These are phyloP conservation scores for Laothoe populi DNA, from an alignment of 2,888 invertebrate genomes.

Conservation along the genomic window DNA sequence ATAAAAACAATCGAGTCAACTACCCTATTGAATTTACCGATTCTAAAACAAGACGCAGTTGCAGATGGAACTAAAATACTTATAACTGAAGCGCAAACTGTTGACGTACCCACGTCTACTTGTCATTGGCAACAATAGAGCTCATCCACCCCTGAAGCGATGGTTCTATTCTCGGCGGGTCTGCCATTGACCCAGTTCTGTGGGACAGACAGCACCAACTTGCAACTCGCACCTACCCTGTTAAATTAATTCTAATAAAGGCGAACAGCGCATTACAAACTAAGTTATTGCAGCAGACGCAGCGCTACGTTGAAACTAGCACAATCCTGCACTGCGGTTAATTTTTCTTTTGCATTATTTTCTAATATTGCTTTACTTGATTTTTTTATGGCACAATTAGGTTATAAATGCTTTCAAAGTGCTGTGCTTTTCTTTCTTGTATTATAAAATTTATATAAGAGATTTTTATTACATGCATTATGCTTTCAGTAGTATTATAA, in stretches of 20 bases:
- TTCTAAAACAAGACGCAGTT: not conserved
- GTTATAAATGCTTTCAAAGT: no score
- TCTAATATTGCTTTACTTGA: not conserved
- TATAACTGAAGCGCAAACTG: slow-evolving; percentile 16
- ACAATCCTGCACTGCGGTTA: not conserved
- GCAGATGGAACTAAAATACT: not conserved
- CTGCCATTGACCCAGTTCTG: slow-evolving; percentile 80
- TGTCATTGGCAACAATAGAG: slow-evolving; percentile 36
- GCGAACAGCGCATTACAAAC: slow-evolving; percentile 67
- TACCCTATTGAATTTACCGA: not conserved
- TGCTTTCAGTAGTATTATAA: no score
- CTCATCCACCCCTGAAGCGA: slow-evolving; percentile 57
- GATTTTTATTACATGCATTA: no score
- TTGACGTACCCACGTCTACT: slow-evolving; percentile 25
- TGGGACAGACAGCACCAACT: slow-evolving; percentile 56
- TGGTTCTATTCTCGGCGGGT: slow-evolving; percentile 75
- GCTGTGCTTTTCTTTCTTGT: no score
- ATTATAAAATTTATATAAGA: no score
- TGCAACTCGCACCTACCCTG: slow-evolving; percentile 62
- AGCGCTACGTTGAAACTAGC: not conserved
- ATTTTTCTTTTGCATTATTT: not conserved
- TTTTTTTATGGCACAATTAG: no score
- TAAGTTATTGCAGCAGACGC: slow-evolving; percentile 28
- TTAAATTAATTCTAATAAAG: slow-evolving; percentile 75
- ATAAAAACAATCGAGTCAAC: no score